These are phyloP conservation scores for Lepidurus packardi DNA, from an alignment of 1,140 invertebrate genomes.

Conservation along the genomic window DNA sequence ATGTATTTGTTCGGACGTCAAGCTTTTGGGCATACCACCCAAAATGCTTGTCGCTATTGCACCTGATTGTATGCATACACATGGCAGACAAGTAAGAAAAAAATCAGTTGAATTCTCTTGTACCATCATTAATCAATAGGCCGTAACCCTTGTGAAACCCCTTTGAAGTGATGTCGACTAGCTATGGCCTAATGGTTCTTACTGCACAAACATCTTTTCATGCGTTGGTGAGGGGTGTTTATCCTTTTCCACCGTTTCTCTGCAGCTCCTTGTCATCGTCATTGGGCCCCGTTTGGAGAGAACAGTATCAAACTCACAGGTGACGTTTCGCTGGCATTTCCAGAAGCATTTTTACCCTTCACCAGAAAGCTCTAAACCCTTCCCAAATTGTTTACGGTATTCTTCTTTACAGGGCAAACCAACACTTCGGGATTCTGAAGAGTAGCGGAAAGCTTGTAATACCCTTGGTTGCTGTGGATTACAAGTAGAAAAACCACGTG, in stretches of 20 bases:
- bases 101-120: not conserved
- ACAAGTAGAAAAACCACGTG: not conserved
- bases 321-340: not conserved
- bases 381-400: not conserved
- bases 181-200: not conserved
- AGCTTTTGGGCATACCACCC: not conserved
- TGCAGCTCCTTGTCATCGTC: not conserved
- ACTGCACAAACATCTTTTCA: slow-evolving; percentile 15
- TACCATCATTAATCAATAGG: not conserved
- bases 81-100: not conserved
- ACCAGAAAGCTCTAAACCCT: not conserved
- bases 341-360: not conserved
- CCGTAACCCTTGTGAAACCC: not conserved
- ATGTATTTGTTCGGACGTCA: not conserved
- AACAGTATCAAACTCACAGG: not conserved
- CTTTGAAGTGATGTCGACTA: not conserved
- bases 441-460: too few relatives aligned
- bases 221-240: not conserved
- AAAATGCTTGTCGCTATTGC: not conserved
- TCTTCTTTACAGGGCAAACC: not conserved
- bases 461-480: too few relatives aligned
- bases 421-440: not conserved
- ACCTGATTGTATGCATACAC: not conserved
- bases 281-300: not conserved
- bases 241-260: not conserved